Conservation (phyloP, 2,888 invertebrate genomes). For the Endotricha flammealis region DNA sequence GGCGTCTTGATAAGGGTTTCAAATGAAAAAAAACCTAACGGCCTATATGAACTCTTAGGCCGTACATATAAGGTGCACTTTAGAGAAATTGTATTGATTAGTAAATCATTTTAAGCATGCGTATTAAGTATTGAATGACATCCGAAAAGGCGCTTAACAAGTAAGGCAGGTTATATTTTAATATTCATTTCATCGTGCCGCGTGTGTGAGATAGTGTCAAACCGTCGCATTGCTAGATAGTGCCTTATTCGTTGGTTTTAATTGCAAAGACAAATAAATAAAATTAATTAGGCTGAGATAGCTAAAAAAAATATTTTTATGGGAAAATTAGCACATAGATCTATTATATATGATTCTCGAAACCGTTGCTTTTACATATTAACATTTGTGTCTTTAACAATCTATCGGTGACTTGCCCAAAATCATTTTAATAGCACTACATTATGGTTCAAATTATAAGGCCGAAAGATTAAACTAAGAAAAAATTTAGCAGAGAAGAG, state of each 20-base stretch:
- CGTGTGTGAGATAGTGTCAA: slow-evolving; percentile 41
- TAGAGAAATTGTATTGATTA: neutral
- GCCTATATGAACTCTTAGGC: slow-evolving; percentile 1
- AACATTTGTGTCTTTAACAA: too few relatives aligned
- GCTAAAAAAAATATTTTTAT: too few relatives aligned
- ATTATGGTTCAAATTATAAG: too few relatives aligned
- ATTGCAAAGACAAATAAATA: slow-evolving; percentile 16
- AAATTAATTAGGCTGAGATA: too few relatives aligned
- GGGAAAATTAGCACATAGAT: too few relatives aligned
- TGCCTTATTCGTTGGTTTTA: slow-evolving; percentile 32
- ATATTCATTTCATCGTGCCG: slow-evolving; percentile 51
- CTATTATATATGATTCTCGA: too few relatives aligned
- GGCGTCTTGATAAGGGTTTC: slow-evolving; percentile 2
- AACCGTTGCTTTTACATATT: too few relatives aligned
- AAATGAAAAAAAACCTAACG: neutral
- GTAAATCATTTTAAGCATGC: slow-evolving; percentile 20
- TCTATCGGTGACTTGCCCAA: too few relatives aligned
- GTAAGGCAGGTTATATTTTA: slow-evolving; percentile 24
- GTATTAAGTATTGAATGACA: slow-evolving; percentile 29
- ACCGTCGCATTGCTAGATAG: slow-evolving; percentile 30
- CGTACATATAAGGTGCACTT: neutral
- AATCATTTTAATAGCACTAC: too few relatives aligned
- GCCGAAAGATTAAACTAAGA: too few relatives aligned
- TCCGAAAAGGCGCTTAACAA: slow-evolving; percentile 29
- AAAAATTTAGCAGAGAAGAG: too few relatives aligned